Evolutionary conservation across 2,113 vertebrate genomes (phyloP).

Genomic region (Vireo altiloquus): DNA sequence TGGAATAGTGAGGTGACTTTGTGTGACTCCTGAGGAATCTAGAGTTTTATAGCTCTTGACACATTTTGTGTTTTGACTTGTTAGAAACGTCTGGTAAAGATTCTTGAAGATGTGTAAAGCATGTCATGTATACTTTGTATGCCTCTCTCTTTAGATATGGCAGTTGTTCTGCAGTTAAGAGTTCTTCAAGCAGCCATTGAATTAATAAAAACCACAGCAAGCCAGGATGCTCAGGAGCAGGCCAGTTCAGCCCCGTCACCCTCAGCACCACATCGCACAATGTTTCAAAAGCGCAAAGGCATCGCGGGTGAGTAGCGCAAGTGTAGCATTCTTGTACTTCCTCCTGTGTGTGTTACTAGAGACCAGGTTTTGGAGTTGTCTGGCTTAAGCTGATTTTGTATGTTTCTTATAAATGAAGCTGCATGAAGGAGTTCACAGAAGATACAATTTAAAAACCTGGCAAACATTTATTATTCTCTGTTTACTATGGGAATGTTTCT

Average conservation of each 20-base stretch:
- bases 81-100: background rate
- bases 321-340: background rate
- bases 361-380: background rate
- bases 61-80: background rate
- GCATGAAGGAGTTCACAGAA: background rate
- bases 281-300: conserved; percentile 89
- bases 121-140: background rate
- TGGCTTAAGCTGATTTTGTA: background rate
- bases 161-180: conserved; percentile 86
- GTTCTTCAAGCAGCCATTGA: conserved; percentile 92
- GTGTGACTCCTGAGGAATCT: rapidly evolving
- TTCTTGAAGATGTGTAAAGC: background rate
- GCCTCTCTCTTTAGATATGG: conserved; percentile 81
- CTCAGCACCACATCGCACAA: conserved; percentile 70
- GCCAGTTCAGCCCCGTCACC: conserved; percentile 61
- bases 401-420: background rate
- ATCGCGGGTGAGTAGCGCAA: conserved; percentile 81
- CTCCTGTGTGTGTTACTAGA: background rate
- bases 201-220: conserved; percentile 91
- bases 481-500: conserved; percentile 76
- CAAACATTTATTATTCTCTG: conserved; percentile 55
- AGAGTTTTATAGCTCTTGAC: background rate
- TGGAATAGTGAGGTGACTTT: background rate
- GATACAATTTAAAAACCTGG: background rate
- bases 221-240: conserved; percentile 81